Base-by-base conservation (phyloP, 2,797 vertebrate genomes). In the Dendrocincla tyrannina region DNA sequence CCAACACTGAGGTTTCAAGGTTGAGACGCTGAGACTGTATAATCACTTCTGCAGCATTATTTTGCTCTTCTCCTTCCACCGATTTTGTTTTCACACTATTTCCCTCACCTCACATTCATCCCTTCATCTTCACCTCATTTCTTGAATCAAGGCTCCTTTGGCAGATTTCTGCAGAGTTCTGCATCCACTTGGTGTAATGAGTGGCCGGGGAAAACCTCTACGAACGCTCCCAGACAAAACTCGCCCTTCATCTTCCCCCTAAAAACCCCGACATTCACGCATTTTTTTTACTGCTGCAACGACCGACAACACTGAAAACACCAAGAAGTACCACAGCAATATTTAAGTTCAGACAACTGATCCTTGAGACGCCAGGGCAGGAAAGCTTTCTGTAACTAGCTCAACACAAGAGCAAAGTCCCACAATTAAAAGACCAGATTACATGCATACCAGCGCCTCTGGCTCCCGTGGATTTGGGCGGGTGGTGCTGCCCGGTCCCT, bases 401-500 rank as follows among this genome's bases (percentile, higher is more conserved):
- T 93, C 67, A 79, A 72, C 81, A 59, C 66, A 76, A 70, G 84
- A 77, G 72, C 92, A 78, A 92, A 91, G 87, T 91, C 82, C 76
- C 89, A 75, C 88, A 85, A 85, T 89, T 85, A 89, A 85, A 93
- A 92, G 39, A 68, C 22, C 81, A 80, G 78, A 97, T 98, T 98
- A 97, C 97, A 97, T 70, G 97, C 98, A 97, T 97, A 97, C 97
- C 97, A 97, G 95, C 95, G 98, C 93, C 94, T 93, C 97, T 94
- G 81, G 94, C 93, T 96, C 72, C 85, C 96, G 81, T 67, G 89
- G 92, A 80, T 85, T 72, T 44, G 59, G 81, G 93, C 85, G 93
- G 95, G 89, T 70, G 64, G 84, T 78, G 67, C 58, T 93, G 85
- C 83, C 94, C 95, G 11, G 55, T 88, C 85, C 66, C 93, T 67